Evolutionary conservation across 2,888 invertebrate genomes (phyloP).

Genomic region (Cenopis cana): DNA sequence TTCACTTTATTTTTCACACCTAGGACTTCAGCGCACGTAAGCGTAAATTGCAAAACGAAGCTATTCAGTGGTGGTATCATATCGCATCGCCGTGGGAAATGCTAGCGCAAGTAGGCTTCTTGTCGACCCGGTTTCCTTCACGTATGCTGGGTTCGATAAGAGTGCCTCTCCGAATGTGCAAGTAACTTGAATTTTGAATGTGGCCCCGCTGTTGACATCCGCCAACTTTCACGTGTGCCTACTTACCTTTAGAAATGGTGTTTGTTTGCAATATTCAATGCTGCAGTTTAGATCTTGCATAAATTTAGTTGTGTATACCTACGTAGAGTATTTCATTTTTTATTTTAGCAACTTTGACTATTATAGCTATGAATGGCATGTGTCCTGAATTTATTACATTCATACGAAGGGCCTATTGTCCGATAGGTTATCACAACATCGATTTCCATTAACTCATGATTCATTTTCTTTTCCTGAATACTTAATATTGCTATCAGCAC

Average conservation of each 20-base stretch:
- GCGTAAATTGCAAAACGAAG: conserved; percentile 38
- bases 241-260: conserved; percentile 41
- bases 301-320: not conserved
- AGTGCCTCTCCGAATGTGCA: conserved; percentile 60
- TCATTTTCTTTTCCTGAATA: not conserved
- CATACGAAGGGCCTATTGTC: not conserved
- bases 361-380: not conserved
- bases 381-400: not conserved
- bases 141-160: conserved; percentile 53
- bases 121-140: conserved; percentile 72
- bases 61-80: conserved; percentile 27
- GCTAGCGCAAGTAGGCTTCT: conserved; percentile 55
- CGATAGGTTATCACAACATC: not conserved
- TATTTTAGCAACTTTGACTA: too few relatives aligned
- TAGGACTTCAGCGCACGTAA: conserved; percentile 29
- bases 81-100: conserved; percentile 49
- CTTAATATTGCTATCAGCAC: not conserved
- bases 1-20: conserved; percentile 32
- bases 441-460: not conserved
- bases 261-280: conserved; percentile 17
- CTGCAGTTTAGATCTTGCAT: not conserved
- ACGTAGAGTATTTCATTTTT: too few relatives aligned
- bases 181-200: conserved; percentile 64
- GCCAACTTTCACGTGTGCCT: conserved; percentile 65
- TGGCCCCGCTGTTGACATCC: conserved; percentile 56